Conservation (phyloP, 2,888 invertebrate species). For the Eremobia ochroleuca region DNA sequence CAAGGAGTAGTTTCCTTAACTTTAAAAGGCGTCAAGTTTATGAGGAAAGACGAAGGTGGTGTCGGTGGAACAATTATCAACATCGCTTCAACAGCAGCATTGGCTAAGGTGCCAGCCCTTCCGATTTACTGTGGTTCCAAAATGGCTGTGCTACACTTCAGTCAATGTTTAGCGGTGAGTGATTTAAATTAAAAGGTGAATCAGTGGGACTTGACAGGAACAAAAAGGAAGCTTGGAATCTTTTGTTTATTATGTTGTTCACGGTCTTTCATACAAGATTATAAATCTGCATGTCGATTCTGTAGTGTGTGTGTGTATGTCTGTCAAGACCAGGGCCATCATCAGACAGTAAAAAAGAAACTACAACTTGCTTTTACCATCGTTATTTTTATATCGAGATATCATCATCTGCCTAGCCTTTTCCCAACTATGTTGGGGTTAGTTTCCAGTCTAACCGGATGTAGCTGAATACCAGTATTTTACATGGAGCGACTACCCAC, state of each 20-base stretch:
- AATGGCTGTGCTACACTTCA: constrained; percentile 54
- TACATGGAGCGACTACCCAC: too few relatives aligned
- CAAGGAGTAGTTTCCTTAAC: constrained; percentile 86
- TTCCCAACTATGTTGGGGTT: too few relatives aligned
- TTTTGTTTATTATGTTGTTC: not conserved
- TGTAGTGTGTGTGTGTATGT: too few relatives aligned
- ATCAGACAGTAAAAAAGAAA: not conserved
- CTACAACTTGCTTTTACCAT: too few relatives aligned
- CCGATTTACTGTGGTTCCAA: constrained; percentile 77
- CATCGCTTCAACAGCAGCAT: constrained; percentile 72
- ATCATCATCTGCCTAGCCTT: too few relatives aligned
- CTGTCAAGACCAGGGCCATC: not conserved
- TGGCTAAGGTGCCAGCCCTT: constrained; percentile 56
- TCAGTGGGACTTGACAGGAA: not conserved
- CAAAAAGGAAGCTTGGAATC: not conserved
- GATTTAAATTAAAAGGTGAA: not conserved
- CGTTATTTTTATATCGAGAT: too few relatives aligned
- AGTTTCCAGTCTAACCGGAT: too few relatives aligned
- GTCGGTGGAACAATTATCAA: constrained; percentile 79
- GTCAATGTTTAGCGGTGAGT: constrained; percentile 55
- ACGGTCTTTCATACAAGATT: not conserved
- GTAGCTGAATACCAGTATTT: too few relatives aligned
- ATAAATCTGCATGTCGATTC: too few relatives aligned
- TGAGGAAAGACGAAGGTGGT: constrained; percentile 76
- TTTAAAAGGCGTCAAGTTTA: constrained; percentile 74